Percentiles rank a stretch among this genome's conserved stretches.
These are phyloP conservation scores for Dryocosmus kuriphilus DNA, from an alignment of 2,888 invertebrate species.

Conservation along the genomic window DNA sequence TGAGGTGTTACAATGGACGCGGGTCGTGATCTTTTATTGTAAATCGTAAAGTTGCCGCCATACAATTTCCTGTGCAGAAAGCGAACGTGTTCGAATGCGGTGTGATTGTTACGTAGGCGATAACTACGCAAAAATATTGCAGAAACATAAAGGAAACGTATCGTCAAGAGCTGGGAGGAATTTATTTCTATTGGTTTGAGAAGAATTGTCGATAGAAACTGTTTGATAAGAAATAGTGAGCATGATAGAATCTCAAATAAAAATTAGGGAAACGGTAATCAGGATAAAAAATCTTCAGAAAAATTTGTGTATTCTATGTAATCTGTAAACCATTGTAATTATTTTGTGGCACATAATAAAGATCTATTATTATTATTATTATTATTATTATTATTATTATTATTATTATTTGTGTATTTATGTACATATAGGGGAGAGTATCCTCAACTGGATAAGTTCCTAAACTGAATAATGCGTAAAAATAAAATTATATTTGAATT, in stretches of 20 bases:
- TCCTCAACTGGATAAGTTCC: too few species aligned
- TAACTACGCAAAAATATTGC: not conserved
- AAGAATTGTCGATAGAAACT: not conserved
- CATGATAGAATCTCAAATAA: not conserved
- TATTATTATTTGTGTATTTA: too few species aligned
- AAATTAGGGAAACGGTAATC: too few species aligned
- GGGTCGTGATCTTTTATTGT: not conserved
- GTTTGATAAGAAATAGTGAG: not conserved
- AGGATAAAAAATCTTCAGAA: too few species aligned
- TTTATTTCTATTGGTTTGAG: not conserved
- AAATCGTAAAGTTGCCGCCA: not conserved
- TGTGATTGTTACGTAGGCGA: slow-evolving; percentile 5
- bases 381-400: too few species aligned
- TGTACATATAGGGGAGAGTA: too few species aligned
- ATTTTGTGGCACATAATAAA: too few species aligned
- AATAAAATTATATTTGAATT: too few species aligned
- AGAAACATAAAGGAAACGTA: not conserved
- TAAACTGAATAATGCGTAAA: too few species aligned
- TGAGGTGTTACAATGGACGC: not conserved
- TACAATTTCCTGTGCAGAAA: slow-evolving; percentile 11
- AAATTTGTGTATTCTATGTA: too few species aligned
- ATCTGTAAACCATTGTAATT: too few species aligned
- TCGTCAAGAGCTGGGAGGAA: not conserved
- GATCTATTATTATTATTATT: too few species aligned
- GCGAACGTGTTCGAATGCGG: not conserved